A percentile compares a stretch with the other conserved stretches of the same genome.
Conservation (phyloP, 2,113 vertebrate species). For the Gambusia affinis region DNA sequence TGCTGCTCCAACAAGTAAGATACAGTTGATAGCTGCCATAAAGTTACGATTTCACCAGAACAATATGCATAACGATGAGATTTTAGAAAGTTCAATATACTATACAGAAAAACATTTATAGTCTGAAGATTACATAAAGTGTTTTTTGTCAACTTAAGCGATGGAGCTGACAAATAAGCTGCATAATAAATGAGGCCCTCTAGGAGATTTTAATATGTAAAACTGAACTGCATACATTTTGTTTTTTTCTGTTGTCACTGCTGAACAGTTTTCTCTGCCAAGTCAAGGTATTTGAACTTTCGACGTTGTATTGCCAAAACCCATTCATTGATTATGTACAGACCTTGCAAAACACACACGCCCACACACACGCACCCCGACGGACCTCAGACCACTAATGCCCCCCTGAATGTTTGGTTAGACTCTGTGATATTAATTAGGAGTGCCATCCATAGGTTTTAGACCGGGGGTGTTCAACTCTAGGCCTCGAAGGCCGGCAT, state of each 20-base stretch:
- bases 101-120: not conserved
- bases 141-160: slow-evolving; percentile 4
- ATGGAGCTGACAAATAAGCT: slow-evolving; percentile 38
- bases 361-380: slow-evolving; percentile 2
- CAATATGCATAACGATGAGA: not conserved
- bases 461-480: not conserved
- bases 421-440: slow-evolving; percentile 28
- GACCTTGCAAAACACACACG: slow-evolving; percentile 13
- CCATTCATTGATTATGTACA: slow-evolving; percentile 53
- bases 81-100: not conserved
- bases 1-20: too few relatives aligned
- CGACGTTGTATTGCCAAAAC: slow-evolving; percentile 54
- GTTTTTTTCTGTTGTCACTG: slow-evolving; percentile 64
- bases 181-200: slow-evolving; percentile 47
- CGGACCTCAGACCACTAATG: not conserved
- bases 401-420: slow-evolving; percentile 1
- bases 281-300: slow-evolving; percentile 67
- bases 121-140: not conserved
- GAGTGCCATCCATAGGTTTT: slow-evolving; percentile 13
- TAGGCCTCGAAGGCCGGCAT: too few relatives aligned
- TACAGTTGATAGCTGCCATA: too few relatives aligned
- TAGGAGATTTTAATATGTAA: slow-evolving; percentile 55
- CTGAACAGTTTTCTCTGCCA: slow-evolving; percentile 58
- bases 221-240: slow-evolving; percentile 65
- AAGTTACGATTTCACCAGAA: too few relatives aligned